Evolutionary conservation across 2,113 vertebrate species (phyloP).

Genomic region (Polypterus bichir): DNA sequence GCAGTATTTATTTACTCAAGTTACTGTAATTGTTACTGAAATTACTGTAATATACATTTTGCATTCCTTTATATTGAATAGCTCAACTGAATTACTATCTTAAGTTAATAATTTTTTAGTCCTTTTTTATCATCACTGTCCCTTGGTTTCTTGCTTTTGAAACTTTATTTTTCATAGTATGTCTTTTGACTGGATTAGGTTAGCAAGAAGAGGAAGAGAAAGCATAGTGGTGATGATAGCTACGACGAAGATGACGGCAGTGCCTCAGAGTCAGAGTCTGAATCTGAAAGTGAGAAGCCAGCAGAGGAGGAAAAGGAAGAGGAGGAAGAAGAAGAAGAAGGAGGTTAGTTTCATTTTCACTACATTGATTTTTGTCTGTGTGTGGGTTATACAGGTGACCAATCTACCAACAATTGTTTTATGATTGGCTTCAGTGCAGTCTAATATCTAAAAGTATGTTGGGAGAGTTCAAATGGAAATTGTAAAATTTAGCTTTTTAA

Average conservation of each 20-base stretch:
- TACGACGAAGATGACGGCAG: slow-evolving; percentile 71
- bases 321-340: slow-evolving; percentile 33
- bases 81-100: too few relatives aligned
- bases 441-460: not conserved
- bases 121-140: too few relatives aligned
- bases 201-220: slow-evolving; percentile 65
- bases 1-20: too few relatives aligned
- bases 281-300: slow-evolving; percentile 56
- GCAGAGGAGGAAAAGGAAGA: slow-evolving; percentile 44
- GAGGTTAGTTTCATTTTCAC: not conserved
- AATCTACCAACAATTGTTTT: too few relatives aligned
- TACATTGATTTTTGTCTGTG: not conserved
- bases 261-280: slow-evolving; percentile 64
- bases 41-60: too few relatives aligned
- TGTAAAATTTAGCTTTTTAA: too few relatives aligned
- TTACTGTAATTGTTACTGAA: too few relatives aligned
- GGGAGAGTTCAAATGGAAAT: too few relatives aligned
- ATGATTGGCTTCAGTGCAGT: not conserved
- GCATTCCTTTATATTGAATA: too few relatives aligned
- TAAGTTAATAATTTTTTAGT: too few relatives aligned
- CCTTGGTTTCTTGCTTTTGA: too few relatives aligned
- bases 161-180: too few relatives aligned
- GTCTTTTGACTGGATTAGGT: slow-evolving; percentile 26
- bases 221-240: slow-evolving; percentile 61
- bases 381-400: not conserved